Evolutionary conservation across 2,888 invertebrate species (phyloP).

Genomic region (Digitonthophagus gazella): DNA sequence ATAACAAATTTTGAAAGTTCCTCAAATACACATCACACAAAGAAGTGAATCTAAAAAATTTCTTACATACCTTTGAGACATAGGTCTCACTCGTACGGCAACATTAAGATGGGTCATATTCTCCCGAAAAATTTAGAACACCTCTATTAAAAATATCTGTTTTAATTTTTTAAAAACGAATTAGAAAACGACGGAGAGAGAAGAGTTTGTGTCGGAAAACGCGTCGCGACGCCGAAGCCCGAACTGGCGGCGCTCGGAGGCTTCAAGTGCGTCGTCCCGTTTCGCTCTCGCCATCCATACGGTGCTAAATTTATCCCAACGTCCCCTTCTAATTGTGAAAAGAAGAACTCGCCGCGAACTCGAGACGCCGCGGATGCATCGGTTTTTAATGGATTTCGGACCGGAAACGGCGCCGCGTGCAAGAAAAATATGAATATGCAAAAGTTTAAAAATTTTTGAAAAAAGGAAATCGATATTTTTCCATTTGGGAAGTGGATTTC

Average conservation of each 20-base stretch:
- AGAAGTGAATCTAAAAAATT: no score
- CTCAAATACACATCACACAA: no score
- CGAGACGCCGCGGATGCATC: neutral
- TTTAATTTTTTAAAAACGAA: neutral
- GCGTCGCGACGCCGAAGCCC: conserved; percentile 5
- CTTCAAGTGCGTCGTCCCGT: conserved; percentile 3
- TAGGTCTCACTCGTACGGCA: conserved; percentile 63
- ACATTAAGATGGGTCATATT: conserved; percentile 64
- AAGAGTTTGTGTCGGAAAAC: neutral
- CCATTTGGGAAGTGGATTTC: neutral
- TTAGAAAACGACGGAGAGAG: neutral
- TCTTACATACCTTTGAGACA: conserved; percentile 60
- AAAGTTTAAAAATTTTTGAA: neutral
- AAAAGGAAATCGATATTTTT: neutral
- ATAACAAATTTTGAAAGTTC: no score
- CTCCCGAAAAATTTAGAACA: neutral
- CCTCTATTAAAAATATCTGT: conserved; percentile 1
- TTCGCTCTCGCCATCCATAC: conserved; percentile 10
- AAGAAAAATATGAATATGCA: neutral
- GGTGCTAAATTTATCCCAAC: conserved; percentile 27
- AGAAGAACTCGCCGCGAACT: neutral
- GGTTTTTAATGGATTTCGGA: neutral
- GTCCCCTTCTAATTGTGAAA: conserved; percentile 24
- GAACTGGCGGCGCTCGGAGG: no score
- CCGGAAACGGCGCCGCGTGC: neutral